phyloP scores from a whole-genome alignment of 1,140 invertebrate genomes.

The Caenorhabditis briggsae region DNA sequence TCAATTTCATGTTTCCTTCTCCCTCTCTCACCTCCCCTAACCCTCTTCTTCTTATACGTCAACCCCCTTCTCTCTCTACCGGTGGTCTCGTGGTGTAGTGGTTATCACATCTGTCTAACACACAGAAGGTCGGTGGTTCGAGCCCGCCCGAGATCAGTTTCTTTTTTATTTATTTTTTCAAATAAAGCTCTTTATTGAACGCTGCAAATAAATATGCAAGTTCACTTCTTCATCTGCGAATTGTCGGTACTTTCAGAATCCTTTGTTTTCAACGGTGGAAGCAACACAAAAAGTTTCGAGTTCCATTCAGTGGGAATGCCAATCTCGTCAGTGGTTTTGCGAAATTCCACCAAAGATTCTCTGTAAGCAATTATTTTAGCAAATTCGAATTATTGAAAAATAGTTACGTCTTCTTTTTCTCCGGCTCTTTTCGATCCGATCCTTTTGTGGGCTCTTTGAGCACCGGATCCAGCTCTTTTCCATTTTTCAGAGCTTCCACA shows the following conservation, averaged over 20 bases:
- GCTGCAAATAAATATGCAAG: background rate
- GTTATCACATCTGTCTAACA: conserved; percentile 71
- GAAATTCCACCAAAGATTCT: background rate
- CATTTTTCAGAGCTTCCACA: conserved; percentile 30
- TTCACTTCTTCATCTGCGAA: conserved; percentile 23
- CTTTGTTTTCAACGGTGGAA: conserved; percentile 5
- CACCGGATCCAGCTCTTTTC: conserved; percentile 8
- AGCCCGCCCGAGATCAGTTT: conserved; percentile 68
- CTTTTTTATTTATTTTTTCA: background rate
- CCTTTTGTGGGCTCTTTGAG: background rate
- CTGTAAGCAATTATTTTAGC: background rate
- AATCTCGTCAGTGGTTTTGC: background rate
- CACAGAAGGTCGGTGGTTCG: conserved; percentile 70
- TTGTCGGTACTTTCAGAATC: background rate
- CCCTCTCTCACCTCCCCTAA: too few relatives aligned
- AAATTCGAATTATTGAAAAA: background rate
- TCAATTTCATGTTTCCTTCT: too few relatives aligned
- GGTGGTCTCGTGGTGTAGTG: conserved; percentile 59
- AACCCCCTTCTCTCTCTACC: too few relatives aligned
- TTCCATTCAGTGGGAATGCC: background rate
- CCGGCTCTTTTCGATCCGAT: background rate
- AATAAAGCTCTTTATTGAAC: too few relatives aligned
- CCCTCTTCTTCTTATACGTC: too few relatives aligned
- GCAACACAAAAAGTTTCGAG: conserved; percentile 8
- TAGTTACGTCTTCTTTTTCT: background rate